Conservation (phyloP, 2,113 vertebrate species). For the Strigops habroptila region DNA sequence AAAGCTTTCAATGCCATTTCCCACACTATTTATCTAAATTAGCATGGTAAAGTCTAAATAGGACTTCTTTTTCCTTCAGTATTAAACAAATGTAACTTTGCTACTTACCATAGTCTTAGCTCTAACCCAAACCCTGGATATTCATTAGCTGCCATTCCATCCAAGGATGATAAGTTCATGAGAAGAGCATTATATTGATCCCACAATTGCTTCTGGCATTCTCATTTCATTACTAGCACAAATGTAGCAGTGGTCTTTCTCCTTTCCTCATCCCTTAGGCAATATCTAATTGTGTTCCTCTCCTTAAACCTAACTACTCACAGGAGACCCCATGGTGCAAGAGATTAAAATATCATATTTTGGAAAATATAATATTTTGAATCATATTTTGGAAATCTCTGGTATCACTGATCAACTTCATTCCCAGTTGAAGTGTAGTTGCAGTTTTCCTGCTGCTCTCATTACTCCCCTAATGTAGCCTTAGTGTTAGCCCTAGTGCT, state of each 20-base stretch:
- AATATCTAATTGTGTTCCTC: background rate
- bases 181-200: background rate
- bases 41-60: background rate
- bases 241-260: background rate
- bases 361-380: too few species aligned
- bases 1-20: background rate
- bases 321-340: background rate
- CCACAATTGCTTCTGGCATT: background rate
- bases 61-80: background rate
- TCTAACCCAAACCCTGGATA: background rate
- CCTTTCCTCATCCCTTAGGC: background rate
- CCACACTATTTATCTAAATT: background rate
- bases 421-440: background rate
- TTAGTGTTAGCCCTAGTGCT: background rate
- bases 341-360: background rate
- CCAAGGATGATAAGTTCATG: background rate
- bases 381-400: background rate
- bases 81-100: background rate
- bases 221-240: background rate
- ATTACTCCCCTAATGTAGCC: background rate
- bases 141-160: background rate
- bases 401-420: background rate
- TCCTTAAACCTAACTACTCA: background rate
- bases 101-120: background rate
- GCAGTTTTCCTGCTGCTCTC: background rate